Evolutionary conservation across 1,140 invertebrate genomes (phyloP).

Genomic region (Ostrea denselamellosa): DNA sequence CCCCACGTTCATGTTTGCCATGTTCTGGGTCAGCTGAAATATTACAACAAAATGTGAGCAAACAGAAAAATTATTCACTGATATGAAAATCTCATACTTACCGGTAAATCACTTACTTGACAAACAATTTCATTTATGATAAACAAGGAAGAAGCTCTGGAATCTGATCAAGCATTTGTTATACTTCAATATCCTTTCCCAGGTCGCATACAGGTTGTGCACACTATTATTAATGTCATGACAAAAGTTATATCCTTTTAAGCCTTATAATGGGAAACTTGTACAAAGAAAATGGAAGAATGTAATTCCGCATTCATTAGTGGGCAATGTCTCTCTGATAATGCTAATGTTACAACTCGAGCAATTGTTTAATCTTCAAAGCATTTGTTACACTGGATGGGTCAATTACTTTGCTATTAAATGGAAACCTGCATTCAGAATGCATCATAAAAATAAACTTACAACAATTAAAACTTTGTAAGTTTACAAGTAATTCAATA

Average conservation of each 20-base stretch:
- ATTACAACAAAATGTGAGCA: constrained; percentile 1
- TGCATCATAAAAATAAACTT: too few species aligned
- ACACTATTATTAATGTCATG: neutral
- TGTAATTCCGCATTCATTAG: neutral
- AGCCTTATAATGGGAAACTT: neutral
- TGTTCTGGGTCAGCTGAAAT: constrained; percentile 67
- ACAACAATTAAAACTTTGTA: too few species aligned
- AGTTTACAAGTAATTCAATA: too few species aligned
- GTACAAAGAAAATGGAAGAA: neutral
- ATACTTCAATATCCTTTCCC: neutral
- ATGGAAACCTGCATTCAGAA: neutral
- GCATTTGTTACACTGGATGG: neutral
- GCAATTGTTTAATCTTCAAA: neutral
- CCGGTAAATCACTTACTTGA: neutral
- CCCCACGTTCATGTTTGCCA: constrained; percentile 64
- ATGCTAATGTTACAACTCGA: neutral
- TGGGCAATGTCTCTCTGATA: neutral
- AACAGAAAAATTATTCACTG: too few species aligned
- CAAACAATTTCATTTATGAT: neutral
- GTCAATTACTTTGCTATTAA: neutral
- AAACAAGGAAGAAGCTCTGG: neutral
- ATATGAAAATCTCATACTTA: neutral
- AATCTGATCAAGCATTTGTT: neutral
- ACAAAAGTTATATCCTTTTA: neutral
- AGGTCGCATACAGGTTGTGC: too few species aligned